These are phyloP conservation scores for Vanessa tameamea DNA, from an alignment of 1,140 invertebrate genomes.

Conservation along the genomic window DNA sequence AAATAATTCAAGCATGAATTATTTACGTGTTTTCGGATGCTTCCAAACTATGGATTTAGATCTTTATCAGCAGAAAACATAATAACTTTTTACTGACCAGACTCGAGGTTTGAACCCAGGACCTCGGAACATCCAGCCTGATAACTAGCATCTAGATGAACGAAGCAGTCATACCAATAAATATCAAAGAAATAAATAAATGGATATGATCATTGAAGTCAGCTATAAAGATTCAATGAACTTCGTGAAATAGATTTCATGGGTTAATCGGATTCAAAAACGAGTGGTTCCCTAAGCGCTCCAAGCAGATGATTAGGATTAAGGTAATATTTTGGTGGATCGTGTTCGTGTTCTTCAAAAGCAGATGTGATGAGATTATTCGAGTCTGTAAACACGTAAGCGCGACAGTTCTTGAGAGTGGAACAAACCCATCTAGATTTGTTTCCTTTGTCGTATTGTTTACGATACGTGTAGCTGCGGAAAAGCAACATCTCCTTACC, in stretches of 20 bases:
- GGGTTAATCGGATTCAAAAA: slow-evolving; percentile 47
- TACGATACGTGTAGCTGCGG: slow-evolving; percentile 64
- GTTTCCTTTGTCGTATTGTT: slow-evolving; percentile 55
- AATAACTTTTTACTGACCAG: too few species aligned
- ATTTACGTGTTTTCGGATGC: too few species aligned
- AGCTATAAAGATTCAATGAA: not conserved
- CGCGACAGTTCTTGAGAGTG: slow-evolving; percentile 65
- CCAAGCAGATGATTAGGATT: slow-evolving; percentile 58
- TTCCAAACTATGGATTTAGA: too few species aligned
- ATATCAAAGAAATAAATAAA: too few species aligned
- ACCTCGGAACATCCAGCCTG: too few species aligned
- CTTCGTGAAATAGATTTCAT: not conserved
- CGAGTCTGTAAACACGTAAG: slow-evolving; percentile 57
- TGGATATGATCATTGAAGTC: too few species aligned
- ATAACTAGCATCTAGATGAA: too few species aligned
- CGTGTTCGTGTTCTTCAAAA: slow-evolving; percentile 59
- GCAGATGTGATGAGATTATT: slow-evolving; percentile 59
- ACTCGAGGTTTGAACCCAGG: too few species aligned
- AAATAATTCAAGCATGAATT: too few species aligned
- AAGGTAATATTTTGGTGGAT: slow-evolving; percentile 67
- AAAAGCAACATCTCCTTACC: slow-evolving; percentile 69
- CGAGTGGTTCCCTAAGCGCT: slow-evolving; percentile 54
- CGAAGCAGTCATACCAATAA: too few species aligned
- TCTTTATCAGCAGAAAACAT: too few species aligned
- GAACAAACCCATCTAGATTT: slow-evolving; percentile 70